Percentiles rank a stretch among this genome's conserved stretches.
phyloP scores from a whole-genome alignment of 2,113 vertebrate species.

The Sisor rabdophorus region DNA sequence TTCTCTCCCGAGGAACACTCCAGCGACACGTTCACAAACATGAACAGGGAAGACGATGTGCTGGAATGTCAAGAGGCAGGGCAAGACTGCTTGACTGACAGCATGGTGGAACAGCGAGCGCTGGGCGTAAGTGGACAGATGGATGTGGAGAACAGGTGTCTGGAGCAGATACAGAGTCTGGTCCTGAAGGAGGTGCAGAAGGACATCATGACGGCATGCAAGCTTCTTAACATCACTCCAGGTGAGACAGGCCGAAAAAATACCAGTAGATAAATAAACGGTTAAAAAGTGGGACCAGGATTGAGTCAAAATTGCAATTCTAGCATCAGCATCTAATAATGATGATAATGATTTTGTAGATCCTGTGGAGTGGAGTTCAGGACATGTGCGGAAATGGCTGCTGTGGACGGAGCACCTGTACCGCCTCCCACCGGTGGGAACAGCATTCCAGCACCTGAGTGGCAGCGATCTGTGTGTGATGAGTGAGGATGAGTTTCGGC shows the following conservation, averaged over 20 bases:
- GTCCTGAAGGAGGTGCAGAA: conserved; percentile 88
- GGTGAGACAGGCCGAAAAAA: conserved; percentile 56
- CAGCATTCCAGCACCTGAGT: conserved; percentile 79
- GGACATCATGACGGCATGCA: conserved; percentile 84
- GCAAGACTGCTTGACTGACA: conserved; percentile 74
- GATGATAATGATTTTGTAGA: conserved; percentile 61
- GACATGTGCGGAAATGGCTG: conserved; percentile 91
- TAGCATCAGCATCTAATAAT: neutral
- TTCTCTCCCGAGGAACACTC: conserved; percentile 51
- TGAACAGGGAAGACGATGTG: conserved; percentile 12
- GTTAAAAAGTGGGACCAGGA: neutral
- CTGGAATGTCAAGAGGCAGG: conserved; percentile 65
- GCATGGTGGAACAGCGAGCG: conserved; percentile 62
- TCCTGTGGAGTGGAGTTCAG: conserved; percentile 78
- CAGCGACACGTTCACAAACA: conserved; percentile 57
- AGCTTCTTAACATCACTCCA: conserved; percentile 80
- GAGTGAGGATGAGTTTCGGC: conserved; percentile 85
- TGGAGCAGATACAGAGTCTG: conserved; percentile 90
- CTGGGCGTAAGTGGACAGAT: conserved; percentile 58
- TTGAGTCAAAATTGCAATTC: neutral
- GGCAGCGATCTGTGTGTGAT: conserved; percentile 85
- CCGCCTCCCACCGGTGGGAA: conserved; percentile 79
- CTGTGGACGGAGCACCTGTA: conserved; percentile 92
- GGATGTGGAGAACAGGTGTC: conserved; percentile 83
- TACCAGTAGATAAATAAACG: neutral